Evolutionary conservation across 1,140 invertebrate genomes (phyloP), one percentile per base, ranked within the genome.

Genomic region (Drosophila suzukii): DNA sequence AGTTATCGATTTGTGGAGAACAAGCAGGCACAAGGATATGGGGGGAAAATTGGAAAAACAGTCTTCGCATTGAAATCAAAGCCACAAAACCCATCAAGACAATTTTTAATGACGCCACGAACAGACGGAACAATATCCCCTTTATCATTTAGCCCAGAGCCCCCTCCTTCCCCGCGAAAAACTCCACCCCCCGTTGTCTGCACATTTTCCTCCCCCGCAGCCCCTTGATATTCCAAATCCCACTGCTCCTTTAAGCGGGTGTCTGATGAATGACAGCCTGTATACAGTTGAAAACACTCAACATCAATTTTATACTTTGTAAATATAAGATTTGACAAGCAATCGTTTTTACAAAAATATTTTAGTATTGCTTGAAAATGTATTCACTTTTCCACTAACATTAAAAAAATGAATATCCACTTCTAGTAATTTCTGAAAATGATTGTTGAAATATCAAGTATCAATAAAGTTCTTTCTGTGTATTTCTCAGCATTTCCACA

Each of bases 61-160:
- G 36, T 36, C 68, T 55, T 54, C 51, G 62, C 41, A 74, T 79
- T 66, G 51, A 79, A 79, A 79, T 82, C 82, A 86, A 86, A 86
- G 71, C 78, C 82, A 61, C 83, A 81, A 58, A 60, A 79, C 59
- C 75, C 70, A 88, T 88, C 75, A 88, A 88, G 79, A 88, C 79
- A 79, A 32, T 82, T 88, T 88, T 88, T 88, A 82, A 86, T 86
- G 83, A 79, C 51, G 72, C 81, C 65, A 58, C 60, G 34, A 49
- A 41, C 59, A 71, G 74, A 43, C 55, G 38, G 44, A 50, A 62
- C 67, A 47, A 47, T 32, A 39, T 43, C 46, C 36, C 36, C n/a
- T n/a, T 49, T 55, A 12, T 30, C 36, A 17, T 30, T 13, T 34
- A 5, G 17, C 10, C 17, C 13, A 32, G 10, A 17, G 3, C 17